Evolutionary conservation across 2,888 invertebrate species (phyloP).

Genomic region (Agriopis aurantiaria): DNA sequence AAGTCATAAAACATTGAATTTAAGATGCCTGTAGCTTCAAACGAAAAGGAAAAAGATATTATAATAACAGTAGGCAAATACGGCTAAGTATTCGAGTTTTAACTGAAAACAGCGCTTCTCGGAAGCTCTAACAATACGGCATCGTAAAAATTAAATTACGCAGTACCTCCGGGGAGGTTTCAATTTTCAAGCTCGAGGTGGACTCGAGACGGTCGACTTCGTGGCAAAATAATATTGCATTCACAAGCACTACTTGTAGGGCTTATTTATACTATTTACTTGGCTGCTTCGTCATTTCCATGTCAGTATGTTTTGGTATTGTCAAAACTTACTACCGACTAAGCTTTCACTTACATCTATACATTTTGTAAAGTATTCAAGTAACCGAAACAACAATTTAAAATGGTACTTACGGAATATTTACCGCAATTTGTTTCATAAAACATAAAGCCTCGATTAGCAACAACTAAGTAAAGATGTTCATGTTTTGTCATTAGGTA

Average conservation of each 20-base stretch:
- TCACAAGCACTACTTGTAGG: slow-evolving; percentile 44
- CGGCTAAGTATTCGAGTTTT: slow-evolving; percentile 61
- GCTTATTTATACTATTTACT: slow-evolving; percentile 18
- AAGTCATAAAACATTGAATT: background rate
- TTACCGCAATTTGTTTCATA: too few species aligned
- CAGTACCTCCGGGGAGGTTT: slow-evolving; percentile 72
- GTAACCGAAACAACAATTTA: too few species aligned
- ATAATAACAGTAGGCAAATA: slow-evolving; percentile 40
- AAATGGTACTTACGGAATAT: too few species aligned
- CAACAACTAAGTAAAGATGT: too few species aligned
- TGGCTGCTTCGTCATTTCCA: background rate
- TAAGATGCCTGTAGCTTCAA: slow-evolving; percentile 12
- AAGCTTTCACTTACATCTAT: too few species aligned
- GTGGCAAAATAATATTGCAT: slow-evolving; percentile 72
- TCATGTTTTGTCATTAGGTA: too few species aligned
- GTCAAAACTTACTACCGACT: too few species aligned
- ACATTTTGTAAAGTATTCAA: too few species aligned
- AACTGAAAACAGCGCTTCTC: slow-evolving; percentile 68
- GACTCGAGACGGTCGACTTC: slow-evolving; percentile 62
- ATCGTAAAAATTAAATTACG: slow-evolving; percentile 82
- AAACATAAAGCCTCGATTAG: too few species aligned
- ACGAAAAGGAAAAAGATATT: slow-evolving; percentile 25
- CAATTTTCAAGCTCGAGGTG: slow-evolving; percentile 74
- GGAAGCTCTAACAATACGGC: slow-evolving; percentile 73
- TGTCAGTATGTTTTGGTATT: too few species aligned